Percentiles rank a stretch among this genome's conserved stretches.
Conservation (phyloP, 2,888 invertebrate species). For the Mesorhabditis sp. region DNA sequence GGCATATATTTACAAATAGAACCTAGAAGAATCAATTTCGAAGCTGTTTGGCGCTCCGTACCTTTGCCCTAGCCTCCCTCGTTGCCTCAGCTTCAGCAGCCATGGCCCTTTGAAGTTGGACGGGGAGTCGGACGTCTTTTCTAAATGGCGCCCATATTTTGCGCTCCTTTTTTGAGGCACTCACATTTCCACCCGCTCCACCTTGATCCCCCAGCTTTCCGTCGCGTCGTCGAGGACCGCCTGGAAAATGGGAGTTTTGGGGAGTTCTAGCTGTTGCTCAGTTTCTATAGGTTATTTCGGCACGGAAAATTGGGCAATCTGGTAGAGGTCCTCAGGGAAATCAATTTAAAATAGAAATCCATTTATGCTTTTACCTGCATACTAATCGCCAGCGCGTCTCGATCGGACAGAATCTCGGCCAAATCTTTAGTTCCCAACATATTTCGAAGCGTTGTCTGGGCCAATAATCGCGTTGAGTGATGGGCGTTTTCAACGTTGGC, state of each 20-base stretch:
- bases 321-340: background rate
- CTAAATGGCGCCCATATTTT: background rate
- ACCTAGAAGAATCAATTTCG: background rate
- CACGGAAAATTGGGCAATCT: no score
- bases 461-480: slow-evolving; percentile 54
- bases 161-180: background rate
- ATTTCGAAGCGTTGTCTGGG: slow-evolving; percentile 66
- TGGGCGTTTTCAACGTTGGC: slow-evolving; percentile 88
- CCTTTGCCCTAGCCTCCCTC: slow-evolving; percentile 49
- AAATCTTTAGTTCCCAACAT: slow-evolving; percentile 92
- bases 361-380: slow-evolving; percentile 71
- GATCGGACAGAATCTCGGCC: slow-evolving; percentile 90
- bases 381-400: slow-evolving; percentile 85
- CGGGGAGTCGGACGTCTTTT: slow-evolving; percentile 79
- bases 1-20: no score
- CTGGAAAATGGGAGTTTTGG: slow-evolving; percentile 30
- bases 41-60: slow-evolving; percentile 8
- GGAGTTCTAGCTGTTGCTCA: background rate
- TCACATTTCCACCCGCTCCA: slow-evolving; percentile 85
- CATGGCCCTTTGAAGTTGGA: slow-evolving; percentile 73
- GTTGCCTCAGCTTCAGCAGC: slow-evolving; percentile 51
- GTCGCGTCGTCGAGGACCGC: slow-evolving; percentile 61
- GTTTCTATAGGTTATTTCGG: no score
- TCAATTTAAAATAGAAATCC: background rate
- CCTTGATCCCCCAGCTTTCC: slow-evolving; percentile 62